Evolutionary conservation across 2,797 vertebrate genomes (phyloP).

Genomic region (Balearica regulorum): DNA sequence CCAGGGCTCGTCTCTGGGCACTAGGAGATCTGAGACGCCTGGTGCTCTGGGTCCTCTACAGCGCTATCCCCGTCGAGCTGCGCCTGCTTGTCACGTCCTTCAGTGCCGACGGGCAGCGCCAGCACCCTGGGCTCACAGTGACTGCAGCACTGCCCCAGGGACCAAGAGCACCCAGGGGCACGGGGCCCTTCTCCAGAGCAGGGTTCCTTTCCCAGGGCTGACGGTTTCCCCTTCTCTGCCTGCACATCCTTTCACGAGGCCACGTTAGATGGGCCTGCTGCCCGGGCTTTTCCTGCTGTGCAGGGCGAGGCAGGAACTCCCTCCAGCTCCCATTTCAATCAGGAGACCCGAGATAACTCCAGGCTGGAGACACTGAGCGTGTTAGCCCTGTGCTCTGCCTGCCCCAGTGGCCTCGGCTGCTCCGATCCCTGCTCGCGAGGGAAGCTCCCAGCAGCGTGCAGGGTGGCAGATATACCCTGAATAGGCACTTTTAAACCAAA

Average conservation of each 20-base stretch:
- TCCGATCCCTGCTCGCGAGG: neutral
- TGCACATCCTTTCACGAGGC: neutral
- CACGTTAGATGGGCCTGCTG: neutral
- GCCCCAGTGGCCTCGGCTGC: neutral
- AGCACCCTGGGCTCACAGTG: neutral
- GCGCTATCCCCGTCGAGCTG: neutral
- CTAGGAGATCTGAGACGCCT: neutral
- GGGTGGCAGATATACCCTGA: fast-evolving
- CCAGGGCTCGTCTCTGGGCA: neutral
- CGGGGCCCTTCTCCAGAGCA: neutral
- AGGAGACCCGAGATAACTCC: neutral
- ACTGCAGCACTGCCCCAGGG: neutral
- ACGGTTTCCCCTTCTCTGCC: neutral
- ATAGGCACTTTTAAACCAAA: neutral
- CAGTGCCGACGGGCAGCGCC: neutral
- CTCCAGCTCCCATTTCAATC: neutral
- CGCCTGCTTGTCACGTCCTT: neutral
- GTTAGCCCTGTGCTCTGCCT: neutral
- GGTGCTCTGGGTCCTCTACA: neutral
- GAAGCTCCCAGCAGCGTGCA: neutral
- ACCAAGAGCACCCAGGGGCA: fast-evolving
- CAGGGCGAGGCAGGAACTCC: neutral
- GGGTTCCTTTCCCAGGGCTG: neutral
- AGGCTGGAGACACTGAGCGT: neutral
- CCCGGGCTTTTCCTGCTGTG: neutral